Percentiles rank a stretch among this genome's conserved stretches.
Conservation (phyloP, 2,888 invertebrate genomes). For the Brachyptera risi region DNA sequence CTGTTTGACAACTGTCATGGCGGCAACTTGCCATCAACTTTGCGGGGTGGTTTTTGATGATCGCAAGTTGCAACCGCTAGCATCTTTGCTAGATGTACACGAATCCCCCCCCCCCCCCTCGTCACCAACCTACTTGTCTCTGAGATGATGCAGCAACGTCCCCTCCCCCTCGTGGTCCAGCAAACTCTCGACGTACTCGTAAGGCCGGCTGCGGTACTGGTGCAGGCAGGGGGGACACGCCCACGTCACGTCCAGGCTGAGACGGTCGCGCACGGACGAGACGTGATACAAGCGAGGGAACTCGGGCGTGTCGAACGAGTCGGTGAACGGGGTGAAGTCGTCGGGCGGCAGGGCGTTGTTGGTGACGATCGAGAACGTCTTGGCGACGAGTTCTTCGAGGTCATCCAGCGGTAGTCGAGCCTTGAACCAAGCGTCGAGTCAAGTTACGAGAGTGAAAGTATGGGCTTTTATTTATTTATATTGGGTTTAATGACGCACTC, state of each 20-base stretch:
- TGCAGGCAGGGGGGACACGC: slow-evolving; percentile 56
- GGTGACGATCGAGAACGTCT: slow-evolving; percentile 65
- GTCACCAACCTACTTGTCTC: too few species aligned
- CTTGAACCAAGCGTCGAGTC: too few species aligned
- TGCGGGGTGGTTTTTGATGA: too few species aligned
- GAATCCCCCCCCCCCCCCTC: too few species aligned
- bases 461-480: too few species aligned
- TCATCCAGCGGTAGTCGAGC: slow-evolving; percentile 59
- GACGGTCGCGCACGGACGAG: slow-evolving; percentile 58
- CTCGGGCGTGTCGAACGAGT: slow-evolving; percentile 56
- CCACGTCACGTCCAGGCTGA: slow-evolving; percentile 56
- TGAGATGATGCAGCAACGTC: slow-evolving; percentile 72
- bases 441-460: too few species aligned
- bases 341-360: slow-evolving; percentile 59
- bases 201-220: slow-evolving; percentile 70
- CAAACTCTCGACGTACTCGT: slow-evolving; percentile 71
- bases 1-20: too few species aligned
- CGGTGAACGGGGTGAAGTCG: slow-evolving; percentile 55
- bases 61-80: too few species aligned
- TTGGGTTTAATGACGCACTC: too few species aligned
- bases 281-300: slow-evolving; percentile 70
- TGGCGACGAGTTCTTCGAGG: slow-evolving; percentile 60
- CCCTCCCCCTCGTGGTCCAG: slow-evolving; percentile 84
- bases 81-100: too few species aligned
- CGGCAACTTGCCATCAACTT: too few species aligned